Evolutionary conservation across 35 echinoderm and acorn worm species (phyloP).

Genomic region (Hemicentrotus pulcherrimus): DNA sequence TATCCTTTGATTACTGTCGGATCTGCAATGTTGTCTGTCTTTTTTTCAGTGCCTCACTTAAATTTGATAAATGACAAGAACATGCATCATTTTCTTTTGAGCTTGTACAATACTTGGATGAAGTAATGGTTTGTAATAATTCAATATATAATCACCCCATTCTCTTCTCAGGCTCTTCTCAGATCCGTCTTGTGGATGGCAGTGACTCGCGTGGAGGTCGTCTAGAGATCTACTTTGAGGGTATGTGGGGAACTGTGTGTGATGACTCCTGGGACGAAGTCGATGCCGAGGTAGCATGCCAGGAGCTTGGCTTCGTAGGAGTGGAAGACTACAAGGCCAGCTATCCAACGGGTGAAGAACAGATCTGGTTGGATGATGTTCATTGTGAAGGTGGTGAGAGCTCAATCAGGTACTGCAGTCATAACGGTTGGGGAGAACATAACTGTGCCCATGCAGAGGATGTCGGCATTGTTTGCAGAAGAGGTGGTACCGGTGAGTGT

Average conservation of each 20-base stretch:
- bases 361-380: constrained; percentile 62
- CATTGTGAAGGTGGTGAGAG: constrained; percentile 48
- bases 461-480: constrained; percentile 48
- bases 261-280: constrained; percentile 43
- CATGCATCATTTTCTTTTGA: too few relatives aligned
- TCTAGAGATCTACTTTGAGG: constrained; percentile 53
- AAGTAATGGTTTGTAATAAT: too few relatives aligned
- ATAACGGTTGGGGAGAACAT: constrained; percentile 49
- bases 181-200: constrained; percentile 55
- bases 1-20: too few relatives aligned
- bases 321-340: background rate
- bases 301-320: constrained; percentile 23
- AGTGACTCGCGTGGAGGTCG: constrained; percentile 21
- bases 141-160: background rate
- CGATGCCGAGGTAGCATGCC: constrained; percentile 50
- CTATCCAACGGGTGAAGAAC: background rate
- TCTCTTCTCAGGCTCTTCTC: background rate
- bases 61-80: too few relatives aligned
- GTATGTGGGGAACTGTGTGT: constrained; percentile 53
- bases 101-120: too few relatives aligned
- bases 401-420: constrained; percentile 49
- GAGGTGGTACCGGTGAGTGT: background rate
- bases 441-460: constrained; percentile 62
- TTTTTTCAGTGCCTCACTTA: too few relatives aligned
- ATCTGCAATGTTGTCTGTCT: too few relatives aligned